Conservation (phyloP, 2,797 vertebrate species). For the Sus cebifrons region DNA sequence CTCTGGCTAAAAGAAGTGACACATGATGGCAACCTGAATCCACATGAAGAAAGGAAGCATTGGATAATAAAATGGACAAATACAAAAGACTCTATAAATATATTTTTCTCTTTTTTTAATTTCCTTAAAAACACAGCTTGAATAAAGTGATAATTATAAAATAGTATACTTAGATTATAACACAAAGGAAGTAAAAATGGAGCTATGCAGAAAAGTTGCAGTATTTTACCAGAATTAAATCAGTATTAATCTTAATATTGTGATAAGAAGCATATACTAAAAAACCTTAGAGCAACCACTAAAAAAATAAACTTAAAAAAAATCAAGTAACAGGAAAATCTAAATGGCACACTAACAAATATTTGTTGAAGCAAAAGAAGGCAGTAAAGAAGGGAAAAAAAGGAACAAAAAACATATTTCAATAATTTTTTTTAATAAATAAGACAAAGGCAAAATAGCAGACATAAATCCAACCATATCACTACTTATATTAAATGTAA, state of each 20-base stretch:
- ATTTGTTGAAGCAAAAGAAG: background rate
- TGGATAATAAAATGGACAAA: background rate
- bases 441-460: background rate
- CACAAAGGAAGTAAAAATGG: background rate
- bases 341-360: background rate
- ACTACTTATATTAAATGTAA: background rate
- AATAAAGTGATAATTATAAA: background rate
- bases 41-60: background rate
- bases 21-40: background rate
- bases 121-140: conserved; percentile 18
- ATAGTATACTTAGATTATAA: background rate
- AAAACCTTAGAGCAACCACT: background rate
- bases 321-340: background rate
- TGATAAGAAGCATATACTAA: background rate
- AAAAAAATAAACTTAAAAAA: background rate
- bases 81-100: background rate
- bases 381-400: background rate
- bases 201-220: background rate
- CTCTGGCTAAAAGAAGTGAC: background rate
- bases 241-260: background rate
- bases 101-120: background rate
- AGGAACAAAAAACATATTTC: background rate
- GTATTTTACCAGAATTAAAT: background rate
- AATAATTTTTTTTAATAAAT: background rate
- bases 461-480: background rate